phyloP scores from a whole-genome alignment of 1,140 invertebrate species.

The Stratiolaelaps scimitus region DNA sequence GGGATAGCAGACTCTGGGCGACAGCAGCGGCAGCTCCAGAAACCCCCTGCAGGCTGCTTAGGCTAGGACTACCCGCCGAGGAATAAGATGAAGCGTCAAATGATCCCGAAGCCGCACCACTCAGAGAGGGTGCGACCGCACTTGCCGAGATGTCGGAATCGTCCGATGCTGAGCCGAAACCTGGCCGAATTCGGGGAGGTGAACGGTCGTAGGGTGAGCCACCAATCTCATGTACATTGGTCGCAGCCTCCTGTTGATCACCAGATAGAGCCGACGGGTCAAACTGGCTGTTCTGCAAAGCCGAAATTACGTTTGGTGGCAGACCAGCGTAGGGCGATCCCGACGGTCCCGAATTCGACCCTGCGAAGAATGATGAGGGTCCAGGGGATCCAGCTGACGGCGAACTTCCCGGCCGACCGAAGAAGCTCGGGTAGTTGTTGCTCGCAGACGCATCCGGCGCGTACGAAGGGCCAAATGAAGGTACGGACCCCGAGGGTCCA shows the following conservation, averaged over 20 bases:
- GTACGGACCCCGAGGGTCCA: neutral
- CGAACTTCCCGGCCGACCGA: neutral
- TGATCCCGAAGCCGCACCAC: neutral
- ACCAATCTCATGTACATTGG: constrained; percentile 16
- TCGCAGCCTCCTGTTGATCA: constrained; percentile 16
- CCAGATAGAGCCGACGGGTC: neutral
- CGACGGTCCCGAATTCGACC: neutral
- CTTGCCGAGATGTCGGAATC: neutral
- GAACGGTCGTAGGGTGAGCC: constrained; percentile 18
- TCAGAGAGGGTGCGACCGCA: neutral
- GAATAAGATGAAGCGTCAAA: constrained; percentile 1
- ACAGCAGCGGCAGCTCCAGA: constrained; percentile 8
- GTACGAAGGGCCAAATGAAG: constrained; percentile 11
- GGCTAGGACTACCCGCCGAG: neutral
- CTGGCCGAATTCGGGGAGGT: constrained; percentile 21
- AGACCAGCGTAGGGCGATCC: neutral
- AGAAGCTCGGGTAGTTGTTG: constrained; percentile 1
- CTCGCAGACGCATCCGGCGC: neutral
- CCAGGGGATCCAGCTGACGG: neutral
- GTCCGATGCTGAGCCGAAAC: neutral
- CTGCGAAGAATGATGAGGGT: neutral
- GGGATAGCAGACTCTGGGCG: neutral
- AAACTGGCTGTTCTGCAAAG: constrained; percentile 22
- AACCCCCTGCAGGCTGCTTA: neutral
- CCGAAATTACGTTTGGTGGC: constrained; percentile 14